These are phyloP conservation scores for Papilio polytes DNA, from an alignment of 1,140 invertebrate genomes.

Conservation along the genomic window DNA sequence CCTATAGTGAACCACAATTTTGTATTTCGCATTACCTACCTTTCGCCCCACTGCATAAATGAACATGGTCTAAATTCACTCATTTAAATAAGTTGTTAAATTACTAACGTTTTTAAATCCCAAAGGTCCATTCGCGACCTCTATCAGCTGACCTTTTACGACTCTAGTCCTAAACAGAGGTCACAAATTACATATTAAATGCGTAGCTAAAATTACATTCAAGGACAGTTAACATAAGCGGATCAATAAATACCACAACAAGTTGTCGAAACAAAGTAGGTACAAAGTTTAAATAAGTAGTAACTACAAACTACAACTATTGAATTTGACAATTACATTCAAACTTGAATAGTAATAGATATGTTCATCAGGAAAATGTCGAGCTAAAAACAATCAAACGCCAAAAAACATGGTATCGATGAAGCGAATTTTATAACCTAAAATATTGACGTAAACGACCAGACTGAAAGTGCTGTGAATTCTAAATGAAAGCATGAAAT, in stretches of 20 bases:
- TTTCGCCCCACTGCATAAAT: no score
- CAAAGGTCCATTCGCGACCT: not conserved
- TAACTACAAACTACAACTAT: no score
- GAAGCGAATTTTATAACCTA: not conserved
- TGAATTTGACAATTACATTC: no score
- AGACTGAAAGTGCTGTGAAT: not conserved
- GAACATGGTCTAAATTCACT: not conserved
- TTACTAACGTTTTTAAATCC: not conserved
- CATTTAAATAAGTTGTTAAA: not conserved
- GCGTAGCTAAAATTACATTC: conserved; percentile 11
- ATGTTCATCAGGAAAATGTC: no score
- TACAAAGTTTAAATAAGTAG: no score
- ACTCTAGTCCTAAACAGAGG: conserved; percentile 2
- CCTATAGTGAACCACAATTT: no score
- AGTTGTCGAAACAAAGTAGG: not conserved
- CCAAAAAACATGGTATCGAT: not conserved
- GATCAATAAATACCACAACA: not conserved
- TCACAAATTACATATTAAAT: conserved; percentile 21
- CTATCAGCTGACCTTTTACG: not conserved
- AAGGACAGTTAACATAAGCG: not conserved
- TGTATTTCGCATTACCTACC: no score
- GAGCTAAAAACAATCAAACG: not conserved
- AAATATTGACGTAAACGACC: not conserved
- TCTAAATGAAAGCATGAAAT: not conserved
- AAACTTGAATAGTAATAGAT: not conserved